These are phyloP conservation scores for Lerema accius DNA, from an alignment of 1,140 invertebrate species.

Conservation along the genomic window DNA sequence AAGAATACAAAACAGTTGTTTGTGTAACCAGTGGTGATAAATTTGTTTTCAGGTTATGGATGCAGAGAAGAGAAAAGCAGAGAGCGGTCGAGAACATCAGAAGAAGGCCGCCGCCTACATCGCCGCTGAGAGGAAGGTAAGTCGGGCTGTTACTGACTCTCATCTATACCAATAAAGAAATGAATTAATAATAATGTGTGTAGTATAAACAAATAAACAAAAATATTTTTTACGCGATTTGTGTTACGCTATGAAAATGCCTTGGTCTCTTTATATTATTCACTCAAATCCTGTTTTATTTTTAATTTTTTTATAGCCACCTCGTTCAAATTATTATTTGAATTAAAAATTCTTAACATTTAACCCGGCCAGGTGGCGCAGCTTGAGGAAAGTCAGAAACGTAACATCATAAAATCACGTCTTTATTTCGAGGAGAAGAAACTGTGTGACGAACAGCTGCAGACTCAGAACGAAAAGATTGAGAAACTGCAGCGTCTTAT, in stretches of 20 bases:
- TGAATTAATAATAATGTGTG: too few relatives aligned
- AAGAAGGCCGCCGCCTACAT: slow-evolving; percentile 89
- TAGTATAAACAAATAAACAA: too few relatives aligned
- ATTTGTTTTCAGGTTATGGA: slow-evolving; percentile 91
- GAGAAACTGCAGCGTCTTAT: slow-evolving; percentile 91
- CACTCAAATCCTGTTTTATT: too few relatives aligned
- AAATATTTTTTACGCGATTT: too few relatives aligned
- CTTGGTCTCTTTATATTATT: too few relatives aligned
- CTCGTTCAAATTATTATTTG: too few relatives aligned
- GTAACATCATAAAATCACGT: slow-evolving; percentile 92
- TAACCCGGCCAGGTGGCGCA: slow-evolving; percentile 83
- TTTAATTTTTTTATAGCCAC: too few relatives aligned
- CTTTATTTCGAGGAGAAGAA: slow-evolving; percentile 97
- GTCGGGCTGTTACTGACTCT: too few relatives aligned
- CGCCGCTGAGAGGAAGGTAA: slow-evolving; percentile 89
- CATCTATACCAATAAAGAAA: too few relatives aligned
- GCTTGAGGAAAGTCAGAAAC: slow-evolving; percentile 90
- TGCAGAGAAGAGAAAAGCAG: slow-evolving; percentile 94
- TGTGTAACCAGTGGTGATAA: neutral
- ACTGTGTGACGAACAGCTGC: slow-evolving; percentile 94
- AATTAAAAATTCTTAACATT: too few relatives aligned
- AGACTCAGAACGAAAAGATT: slow-evolving; percentile 94
- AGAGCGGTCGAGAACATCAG: slow-evolving; percentile 93
- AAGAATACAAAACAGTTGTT: neutral
- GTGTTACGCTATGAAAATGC: too few relatives aligned